Conservation (phyloP, 2,797 vertebrate genomes). For the Phrynocephalus guinanensis region DNA sequence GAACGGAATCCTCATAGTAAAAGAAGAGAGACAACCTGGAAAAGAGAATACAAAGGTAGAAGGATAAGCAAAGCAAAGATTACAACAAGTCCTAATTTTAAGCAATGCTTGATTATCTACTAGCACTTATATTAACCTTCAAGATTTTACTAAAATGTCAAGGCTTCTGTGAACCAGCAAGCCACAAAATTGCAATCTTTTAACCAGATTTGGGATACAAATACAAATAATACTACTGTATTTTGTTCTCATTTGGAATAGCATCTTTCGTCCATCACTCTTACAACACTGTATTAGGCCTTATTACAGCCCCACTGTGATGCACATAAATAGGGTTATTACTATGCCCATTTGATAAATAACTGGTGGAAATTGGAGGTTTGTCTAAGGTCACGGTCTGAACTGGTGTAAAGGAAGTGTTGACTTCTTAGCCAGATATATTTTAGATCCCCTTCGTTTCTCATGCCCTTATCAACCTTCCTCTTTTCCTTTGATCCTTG, state of each 20-base stretch:
- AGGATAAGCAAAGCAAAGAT: not conserved
- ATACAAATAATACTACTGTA: slow-evolving; percentile 27
- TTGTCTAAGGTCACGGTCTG: slow-evolving; percentile 24
- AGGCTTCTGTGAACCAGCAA: not conserved
- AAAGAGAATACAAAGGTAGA: not conserved
- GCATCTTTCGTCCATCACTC: not conserved
- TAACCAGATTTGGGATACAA: slow-evolving; percentile 14
- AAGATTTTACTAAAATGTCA: slow-evolving; percentile 38
- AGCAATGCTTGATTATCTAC: not conserved
- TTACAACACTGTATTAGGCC: not conserved
- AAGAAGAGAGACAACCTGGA: not conserved
- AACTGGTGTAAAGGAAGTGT: slow-evolving; percentile 45
- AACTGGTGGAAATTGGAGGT: slow-evolving; percentile 17
- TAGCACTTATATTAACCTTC: slow-evolving; percentile 30
- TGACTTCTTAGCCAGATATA: slow-evolving; percentile 60
- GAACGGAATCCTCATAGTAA: not conserved
- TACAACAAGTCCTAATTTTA: not conserved
- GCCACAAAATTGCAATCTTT: slow-evolving; percentile 20
- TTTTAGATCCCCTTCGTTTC: slow-evolving; percentile 58
- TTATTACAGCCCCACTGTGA: not conserved
- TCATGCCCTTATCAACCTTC: slow-evolving; percentile 52
- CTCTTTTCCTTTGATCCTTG: slow-evolving; percentile 52
- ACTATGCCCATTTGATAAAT: not conserved
- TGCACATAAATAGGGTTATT: slow-evolving; percentile 20
- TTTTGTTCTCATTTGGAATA: slow-evolving; percentile 18